These are phyloP conservation scores for Nasonia vitripennis DNA, from an alignment of 1,140 invertebrate species.

Conservation along the genomic window DNA sequence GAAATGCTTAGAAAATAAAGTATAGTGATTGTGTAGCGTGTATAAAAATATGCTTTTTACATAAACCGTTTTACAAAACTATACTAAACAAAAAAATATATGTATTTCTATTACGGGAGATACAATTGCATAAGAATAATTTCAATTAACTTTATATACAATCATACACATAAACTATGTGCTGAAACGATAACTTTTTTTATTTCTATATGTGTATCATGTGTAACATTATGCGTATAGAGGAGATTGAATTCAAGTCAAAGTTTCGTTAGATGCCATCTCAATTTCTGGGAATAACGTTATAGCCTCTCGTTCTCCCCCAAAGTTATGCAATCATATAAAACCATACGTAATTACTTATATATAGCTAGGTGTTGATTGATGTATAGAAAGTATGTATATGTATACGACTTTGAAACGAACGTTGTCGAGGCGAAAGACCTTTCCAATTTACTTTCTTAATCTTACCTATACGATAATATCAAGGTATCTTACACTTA, in stretches of 20 bases:
- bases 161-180: not conserved
- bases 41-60: constrained; percentile 27
- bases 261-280: not conserved
- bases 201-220: not conserved
- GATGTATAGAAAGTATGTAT: not conserved
- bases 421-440: not conserved
- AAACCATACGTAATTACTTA: constrained; percentile 24
- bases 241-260: too few relatives aligned
- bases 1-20: constrained; percentile 8
- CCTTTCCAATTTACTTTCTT: not conserved
- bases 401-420: not conserved
- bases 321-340: constrained; percentile 15
- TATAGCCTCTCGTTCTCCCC: not conserved
- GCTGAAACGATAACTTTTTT: constrained; percentile 27
- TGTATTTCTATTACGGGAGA: not conserved
- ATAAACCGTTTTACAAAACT: constrained; percentile 15
- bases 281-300: not conserved
- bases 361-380: constrained; percentile 30
- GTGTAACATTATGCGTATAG: too few relatives aligned
- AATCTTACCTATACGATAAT: not conserved
- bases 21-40: not conserved
- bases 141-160: constrained; percentile 22
- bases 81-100: not conserved
- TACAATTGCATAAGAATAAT: not conserved
- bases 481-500: not conserved